Evolutionary conservation across 2,797 vertebrate genomes (phyloP).

Genomic region (Miichthys miiuy): DNA sequence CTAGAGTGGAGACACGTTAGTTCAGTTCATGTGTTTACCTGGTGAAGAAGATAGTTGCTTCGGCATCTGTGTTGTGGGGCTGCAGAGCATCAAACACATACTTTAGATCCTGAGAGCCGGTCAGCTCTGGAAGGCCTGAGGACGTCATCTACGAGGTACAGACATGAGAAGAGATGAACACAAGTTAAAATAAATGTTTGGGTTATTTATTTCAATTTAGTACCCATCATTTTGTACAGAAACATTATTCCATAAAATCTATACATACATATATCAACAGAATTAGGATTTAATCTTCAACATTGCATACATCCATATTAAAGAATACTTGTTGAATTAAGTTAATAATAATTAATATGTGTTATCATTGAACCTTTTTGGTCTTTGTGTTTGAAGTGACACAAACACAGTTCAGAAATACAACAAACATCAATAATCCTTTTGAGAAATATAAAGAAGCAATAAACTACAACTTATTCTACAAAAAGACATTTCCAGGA

Average conservation of each 20-base stretch:
- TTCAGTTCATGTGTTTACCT: slow-evolving; percentile 82
- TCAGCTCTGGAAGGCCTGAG: slow-evolving; percentile 95
- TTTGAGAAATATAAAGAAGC: slow-evolving; percentile 2
- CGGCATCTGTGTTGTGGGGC: slow-evolving; percentile 95
- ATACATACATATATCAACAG: background rate
- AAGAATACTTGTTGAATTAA: background rate
- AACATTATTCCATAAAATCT: background rate
- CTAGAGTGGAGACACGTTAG: background rate
- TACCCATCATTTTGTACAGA: background rate
- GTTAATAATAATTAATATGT: background rate
- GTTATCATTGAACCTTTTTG: background rate
- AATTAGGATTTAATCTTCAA: background rate
- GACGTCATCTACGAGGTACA: slow-evolving; percentile 90
- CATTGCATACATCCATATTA: background rate
- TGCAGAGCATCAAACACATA: slow-evolving; percentile 97
- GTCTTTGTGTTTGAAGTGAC: background rate
- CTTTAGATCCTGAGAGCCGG: slow-evolving; percentile 93
- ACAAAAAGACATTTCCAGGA: slow-evolving; percentile 45
- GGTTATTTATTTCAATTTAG: background rate
- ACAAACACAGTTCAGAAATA: background rate
- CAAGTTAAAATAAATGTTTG: background rate
- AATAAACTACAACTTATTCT: background rate
- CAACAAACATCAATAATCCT: background rate
- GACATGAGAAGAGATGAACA: background rate
- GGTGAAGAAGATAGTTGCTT: slow-evolving; percentile 98